Conservation (phyloP, 92 coral and sea anemone genomes). For the Palythoa grandis region DNA sequence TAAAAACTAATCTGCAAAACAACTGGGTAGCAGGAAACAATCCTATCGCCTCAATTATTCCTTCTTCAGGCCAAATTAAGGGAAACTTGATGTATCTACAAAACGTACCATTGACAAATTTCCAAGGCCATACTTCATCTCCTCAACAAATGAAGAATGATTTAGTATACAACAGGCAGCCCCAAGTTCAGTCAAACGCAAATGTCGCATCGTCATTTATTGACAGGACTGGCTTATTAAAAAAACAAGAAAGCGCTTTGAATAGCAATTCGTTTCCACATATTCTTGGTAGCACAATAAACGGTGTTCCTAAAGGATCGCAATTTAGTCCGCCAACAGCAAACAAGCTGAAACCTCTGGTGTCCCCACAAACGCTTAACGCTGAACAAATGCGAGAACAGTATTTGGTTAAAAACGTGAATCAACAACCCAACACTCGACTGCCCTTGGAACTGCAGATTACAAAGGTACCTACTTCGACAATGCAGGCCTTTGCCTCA, state of each 20-base stretch:
- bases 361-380: neutral
- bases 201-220: neutral
- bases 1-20: neutral
- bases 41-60: neutral
- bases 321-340: neutral
- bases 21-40: neutral
- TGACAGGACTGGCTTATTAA: neutral
- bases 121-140: neutral
- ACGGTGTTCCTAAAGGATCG: neutral
- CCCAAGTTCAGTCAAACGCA: neutral
- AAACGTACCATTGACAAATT: neutral
- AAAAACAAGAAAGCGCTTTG: neutral
- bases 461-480: constrained; percentile 12
- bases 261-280: neutral
- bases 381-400: constrained; percentile 4
- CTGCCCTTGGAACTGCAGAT: neutral
- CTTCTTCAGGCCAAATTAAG: constrained; percentile 6
- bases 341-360: neutral
- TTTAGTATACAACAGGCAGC: neutral
- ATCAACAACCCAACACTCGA: neutral
- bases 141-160: constrained; percentile 22
- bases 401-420: neutral
- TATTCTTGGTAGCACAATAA: neutral
- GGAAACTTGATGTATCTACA: constrained; percentile 3
- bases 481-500: constrained; percentile 37